Evolutionary conservation across 1,140 invertebrate species (phyloP), one percentile per base, ranked within the genome.

Genomic region (Whitmania pigra): DNA sequence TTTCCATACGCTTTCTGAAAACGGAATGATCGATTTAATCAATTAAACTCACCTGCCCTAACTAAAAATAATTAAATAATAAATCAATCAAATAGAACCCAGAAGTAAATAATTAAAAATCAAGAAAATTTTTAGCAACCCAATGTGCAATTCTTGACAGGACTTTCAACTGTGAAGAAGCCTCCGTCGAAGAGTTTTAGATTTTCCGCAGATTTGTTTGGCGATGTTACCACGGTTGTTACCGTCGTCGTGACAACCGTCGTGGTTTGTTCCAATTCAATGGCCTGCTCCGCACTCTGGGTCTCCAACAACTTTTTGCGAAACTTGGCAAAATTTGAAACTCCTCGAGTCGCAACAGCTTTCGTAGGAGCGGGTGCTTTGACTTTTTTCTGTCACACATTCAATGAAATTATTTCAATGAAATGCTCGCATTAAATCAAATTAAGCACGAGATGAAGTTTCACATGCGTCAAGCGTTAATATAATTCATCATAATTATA

Each of bases 311-410:
- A 78, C 53, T 78, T 76, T 13, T 78, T 77, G 22, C 77, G 72
- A 75, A 81, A 82, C 0, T 75, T 76, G n/a, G 80, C 79, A 78
- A 82, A 82, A 68, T 81, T 80, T 2, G 80, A 81, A 29, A 40
- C n/a, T 55, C 29, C 49, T 15, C 29, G 22, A n/a, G 67, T 53
- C 0, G 40, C 49, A n/a, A 5, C 67, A 27, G 36, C 36, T 40
- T 53, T 54, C 18, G 22, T 7, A 29, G 54, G 22, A 31, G 49
- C 71, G 20, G 53, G 15, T 25, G 22, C 31, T 40, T 36, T 67
- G 22, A 25, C 27, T 25, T 20, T 67, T 36, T 67, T 66, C 22
- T 67, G 20, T 72, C 11, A 22, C 6, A 29, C 18, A 27, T 72
- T 27, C 25, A 11, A 22, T 69, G 53, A 7, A 15, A n/a, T n/a